Percentiles rank a stretch among this genome's conserved stretches.
These are phyloP conservation scores for Pangasius mekongensis DNA, from an alignment of 2,797 vertebrate genomes.

Conservation along the genomic window DNA sequence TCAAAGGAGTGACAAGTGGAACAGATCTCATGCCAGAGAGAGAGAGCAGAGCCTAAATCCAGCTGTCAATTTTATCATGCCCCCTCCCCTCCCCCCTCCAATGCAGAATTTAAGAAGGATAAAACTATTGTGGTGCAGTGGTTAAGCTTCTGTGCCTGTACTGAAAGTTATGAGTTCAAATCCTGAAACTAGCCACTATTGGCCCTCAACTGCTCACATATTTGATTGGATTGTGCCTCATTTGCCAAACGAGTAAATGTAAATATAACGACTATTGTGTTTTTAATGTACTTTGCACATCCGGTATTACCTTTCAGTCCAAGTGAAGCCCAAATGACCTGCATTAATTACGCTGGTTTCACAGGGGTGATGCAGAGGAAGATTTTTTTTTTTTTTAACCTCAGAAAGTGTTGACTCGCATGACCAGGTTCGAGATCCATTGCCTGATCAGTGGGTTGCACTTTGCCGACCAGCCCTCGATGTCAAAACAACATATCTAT, in stretches of 20 bases:
- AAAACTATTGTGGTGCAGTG: neutral
- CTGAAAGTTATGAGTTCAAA: neutral
- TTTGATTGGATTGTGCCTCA: neutral
- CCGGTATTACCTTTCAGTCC: neutral
- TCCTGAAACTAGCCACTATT: neutral
- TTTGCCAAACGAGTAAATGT: neutral
- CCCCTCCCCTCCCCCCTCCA: no score
- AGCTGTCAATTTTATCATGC: slow-evolving; percentile 2
- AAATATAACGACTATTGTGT: neutral
- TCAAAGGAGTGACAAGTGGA: neutral
- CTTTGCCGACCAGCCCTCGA: slow-evolving; percentile 38
- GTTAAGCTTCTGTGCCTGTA: neutral
- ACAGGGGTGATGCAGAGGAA: neutral
- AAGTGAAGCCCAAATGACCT: neutral
- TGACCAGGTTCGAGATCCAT: neutral
- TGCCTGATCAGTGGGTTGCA: slow-evolving; percentile 18
- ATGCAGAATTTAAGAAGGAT: neutral
- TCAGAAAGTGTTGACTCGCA: neutral
- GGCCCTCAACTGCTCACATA: neutral
- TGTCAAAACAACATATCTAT: slow-evolving; percentile 59
- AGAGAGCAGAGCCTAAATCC: neutral
- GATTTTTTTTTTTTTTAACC: neutral
- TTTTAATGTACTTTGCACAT: neutral
- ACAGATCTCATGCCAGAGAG: slow-evolving; percentile 30
- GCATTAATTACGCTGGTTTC: neutral